Conservation (phyloP, 2,888 invertebrate species). For the Leptinotarsa haldemani region DNA sequence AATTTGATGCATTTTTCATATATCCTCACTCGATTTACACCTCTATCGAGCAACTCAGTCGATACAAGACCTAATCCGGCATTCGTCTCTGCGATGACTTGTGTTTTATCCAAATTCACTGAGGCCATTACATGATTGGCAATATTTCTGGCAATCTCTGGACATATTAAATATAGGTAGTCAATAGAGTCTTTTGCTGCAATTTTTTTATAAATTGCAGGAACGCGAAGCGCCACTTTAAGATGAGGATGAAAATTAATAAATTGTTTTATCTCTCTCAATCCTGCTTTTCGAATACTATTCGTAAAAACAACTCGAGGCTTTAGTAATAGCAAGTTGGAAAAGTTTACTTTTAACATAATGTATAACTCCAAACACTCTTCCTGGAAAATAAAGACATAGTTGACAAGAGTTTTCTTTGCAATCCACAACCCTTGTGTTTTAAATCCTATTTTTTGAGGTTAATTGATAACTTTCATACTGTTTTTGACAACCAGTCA, state of each 20-base stretch:
- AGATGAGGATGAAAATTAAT: constrained; percentile 29
- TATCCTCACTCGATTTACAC: constrained; percentile 69
- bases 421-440: no score
- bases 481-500: no score
- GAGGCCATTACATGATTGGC: constrained; percentile 48
- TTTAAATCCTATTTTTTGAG: no score
- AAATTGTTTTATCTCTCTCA: neutral
- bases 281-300: neutral
- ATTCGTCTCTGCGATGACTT: constrained; percentile 74
- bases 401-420: no score
- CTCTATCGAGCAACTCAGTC: constrained; percentile 68
- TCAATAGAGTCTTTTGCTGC: constrained; percentile 44
- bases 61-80: constrained; percentile 78
- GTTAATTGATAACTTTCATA: no score
- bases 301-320: neutral
- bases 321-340: neutral
- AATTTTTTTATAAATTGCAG: constrained; percentile 41
- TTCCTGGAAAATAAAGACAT: no score
- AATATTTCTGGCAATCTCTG: constrained; percentile 51
- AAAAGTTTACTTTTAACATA: constrained; percentile 2
- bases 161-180: constrained; percentile 54
- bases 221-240: constrained; percentile 41
- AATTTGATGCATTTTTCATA: constrained; percentile 72
- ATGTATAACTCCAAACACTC: neutral
- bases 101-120: constrained; percentile 46